These are phyloP conservation scores for Sepiola atlantica DNA, from an alignment of 2,888 invertebrate genomes.

Conservation along the genomic window DNA sequence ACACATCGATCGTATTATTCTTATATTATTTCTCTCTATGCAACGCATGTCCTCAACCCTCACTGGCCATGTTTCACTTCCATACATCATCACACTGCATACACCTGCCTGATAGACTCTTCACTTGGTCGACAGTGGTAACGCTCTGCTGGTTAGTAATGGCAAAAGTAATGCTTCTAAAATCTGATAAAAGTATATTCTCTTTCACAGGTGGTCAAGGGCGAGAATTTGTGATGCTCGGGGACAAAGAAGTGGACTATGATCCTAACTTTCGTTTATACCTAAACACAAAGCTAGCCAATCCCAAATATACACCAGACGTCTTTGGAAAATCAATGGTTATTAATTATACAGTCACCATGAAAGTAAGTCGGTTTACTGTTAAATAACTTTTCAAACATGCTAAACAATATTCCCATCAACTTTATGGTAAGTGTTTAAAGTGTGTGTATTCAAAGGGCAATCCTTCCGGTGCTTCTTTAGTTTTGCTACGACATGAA, in stretches of 20 bases:
- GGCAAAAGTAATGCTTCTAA: background rate
- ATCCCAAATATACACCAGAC: slow-evolving; percentile 89
- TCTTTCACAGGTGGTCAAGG: slow-evolving; percentile 80
- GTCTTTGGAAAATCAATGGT: slow-evolving; percentile 90
- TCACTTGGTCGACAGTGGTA: too few species aligned
- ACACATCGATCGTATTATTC: too few species aligned
- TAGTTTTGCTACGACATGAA: too few species aligned
- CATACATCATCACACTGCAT: too few species aligned
- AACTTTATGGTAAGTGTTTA: background rate
- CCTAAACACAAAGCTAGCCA: slow-evolving; percentile 90
- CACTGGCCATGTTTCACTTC: too few species aligned
- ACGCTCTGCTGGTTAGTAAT: too few species aligned
- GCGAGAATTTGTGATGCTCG: slow-evolving; percentile 87
- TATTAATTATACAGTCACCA: slow-evolving; percentile 92
- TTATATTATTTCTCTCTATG: too few species aligned
- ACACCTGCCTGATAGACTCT: too few species aligned
- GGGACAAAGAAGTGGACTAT: slow-evolving; percentile 92
- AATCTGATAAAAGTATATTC: background rate
- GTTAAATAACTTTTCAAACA: background rate
- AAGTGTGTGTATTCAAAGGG: background rate
- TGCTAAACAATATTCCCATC: background rate
- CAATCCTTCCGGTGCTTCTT: too few species aligned
- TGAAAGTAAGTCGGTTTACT: slow-evolving; percentile 78
- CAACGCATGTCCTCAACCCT: too few species aligned
- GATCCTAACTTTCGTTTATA: slow-evolving; percentile 91